A percentile compares a stretch with the other conserved stretches of the same genome.
These are phyloP conservation scores for Chrysomallon squamiferum DNA, from an alignment of 1,140 invertebrate species.

Conservation along the genomic window DNA sequence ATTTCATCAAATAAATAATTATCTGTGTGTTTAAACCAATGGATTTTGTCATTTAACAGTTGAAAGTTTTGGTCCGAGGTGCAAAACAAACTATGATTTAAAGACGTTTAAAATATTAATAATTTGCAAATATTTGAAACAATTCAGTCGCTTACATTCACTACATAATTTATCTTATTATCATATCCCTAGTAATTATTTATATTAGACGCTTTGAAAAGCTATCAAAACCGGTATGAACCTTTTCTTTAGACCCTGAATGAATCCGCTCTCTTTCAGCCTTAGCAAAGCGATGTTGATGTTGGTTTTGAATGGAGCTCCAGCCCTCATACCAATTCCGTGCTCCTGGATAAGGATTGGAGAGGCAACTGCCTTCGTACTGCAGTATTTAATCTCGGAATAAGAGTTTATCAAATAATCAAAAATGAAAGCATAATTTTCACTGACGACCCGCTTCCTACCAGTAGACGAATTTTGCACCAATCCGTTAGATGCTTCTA, in stretches of 20 bases:
- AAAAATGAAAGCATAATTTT: conserved; percentile 48
- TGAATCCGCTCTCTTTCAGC: conserved; percentile 43
- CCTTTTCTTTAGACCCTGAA: conserved; percentile 45
- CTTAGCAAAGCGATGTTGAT: conserved; percentile 50
- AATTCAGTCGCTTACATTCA: too few species aligned
- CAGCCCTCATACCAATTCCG: conserved; percentile 50
- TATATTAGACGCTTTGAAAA: too few species aligned
- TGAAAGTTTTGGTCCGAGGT: background rate
- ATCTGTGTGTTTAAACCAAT: background rate
- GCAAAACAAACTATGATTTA: background rate
- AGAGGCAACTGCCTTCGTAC: conserved; percentile 36
- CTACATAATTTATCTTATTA: too few species aligned
- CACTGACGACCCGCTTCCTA: conserved; percentile 18
- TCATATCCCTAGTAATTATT: too few species aligned
- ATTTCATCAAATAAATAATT: background rate
- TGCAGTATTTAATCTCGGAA: conserved; percentile 41
- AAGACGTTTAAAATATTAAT: background rate
- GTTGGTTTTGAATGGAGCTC: conserved; percentile 46
- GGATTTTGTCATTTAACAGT: background rate
- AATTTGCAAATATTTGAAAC: background rate
- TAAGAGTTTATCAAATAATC: conserved; percentile 53
- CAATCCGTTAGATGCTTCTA: conserved; percentile 30
- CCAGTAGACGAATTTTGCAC: conserved; percentile 35
- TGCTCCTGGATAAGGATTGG: conserved; percentile 53
- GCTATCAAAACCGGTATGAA: too few species aligned